These are phyloP conservation scores for Sitobion miscanthi DNA, from an alignment of 1,140 invertebrate genomes.

Conservation along the genomic window DNA sequence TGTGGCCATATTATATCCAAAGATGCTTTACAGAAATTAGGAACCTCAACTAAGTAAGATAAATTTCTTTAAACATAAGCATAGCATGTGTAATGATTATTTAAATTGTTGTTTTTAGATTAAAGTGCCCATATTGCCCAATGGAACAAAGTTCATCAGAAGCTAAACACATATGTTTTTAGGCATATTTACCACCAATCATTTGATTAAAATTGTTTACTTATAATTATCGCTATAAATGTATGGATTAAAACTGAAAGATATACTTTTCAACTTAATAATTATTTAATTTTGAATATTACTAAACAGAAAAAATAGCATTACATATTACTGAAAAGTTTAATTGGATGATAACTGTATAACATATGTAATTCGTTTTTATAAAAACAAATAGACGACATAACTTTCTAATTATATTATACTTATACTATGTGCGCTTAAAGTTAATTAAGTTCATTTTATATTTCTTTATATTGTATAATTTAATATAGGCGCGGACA, in stretches of 20 bases:
- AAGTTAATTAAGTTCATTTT: neutral
- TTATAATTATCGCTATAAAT: neutral
- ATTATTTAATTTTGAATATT: neutral
- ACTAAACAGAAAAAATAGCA: neutral
- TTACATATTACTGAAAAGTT: neutral
- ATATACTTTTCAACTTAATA: neutral
- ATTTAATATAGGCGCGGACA: neutral
- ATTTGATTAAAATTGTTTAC: neutral
- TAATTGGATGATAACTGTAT: neutral
- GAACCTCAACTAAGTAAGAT: slow-evolving; percentile 87
- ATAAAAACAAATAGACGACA: neutral
- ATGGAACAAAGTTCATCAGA: slow-evolving; percentile 93
- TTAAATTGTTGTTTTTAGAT: slow-evolving; percentile 70
- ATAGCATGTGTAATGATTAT: slow-evolving; percentile 62
- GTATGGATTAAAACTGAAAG: neutral
- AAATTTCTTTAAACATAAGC: neutral
- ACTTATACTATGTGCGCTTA: neutral
- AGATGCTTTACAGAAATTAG: slow-evolving; percentile 94
- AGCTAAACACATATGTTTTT: slow-evolving; percentile 65
- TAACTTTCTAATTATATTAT: neutral
- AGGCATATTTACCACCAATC: neutral
- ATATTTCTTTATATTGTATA: neutral
- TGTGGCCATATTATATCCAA: slow-evolving; percentile 98
- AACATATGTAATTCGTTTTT: neutral
- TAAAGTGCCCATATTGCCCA: slow-evolving; percentile 98